These are phyloP conservation scores for Sylvia atricapilla DNA, from an alignment of 2,113 vertebrate genomes.

Conservation along the genomic window DNA sequence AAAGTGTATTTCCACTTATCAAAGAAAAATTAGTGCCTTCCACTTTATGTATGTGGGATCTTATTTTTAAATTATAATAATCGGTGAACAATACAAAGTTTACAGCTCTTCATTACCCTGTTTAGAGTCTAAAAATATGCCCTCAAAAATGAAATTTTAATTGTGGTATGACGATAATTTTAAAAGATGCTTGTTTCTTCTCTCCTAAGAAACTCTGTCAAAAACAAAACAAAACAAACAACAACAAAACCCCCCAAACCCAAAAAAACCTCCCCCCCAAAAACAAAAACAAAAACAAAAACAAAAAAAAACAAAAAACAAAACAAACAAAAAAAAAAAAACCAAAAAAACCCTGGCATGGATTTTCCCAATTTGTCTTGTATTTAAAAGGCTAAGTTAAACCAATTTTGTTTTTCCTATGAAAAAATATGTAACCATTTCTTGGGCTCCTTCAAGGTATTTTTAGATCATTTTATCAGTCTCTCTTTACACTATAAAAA, in stretches of 20 bases:
- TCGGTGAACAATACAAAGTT: neutral
- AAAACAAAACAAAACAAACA: neutral
- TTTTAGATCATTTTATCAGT: neutral
- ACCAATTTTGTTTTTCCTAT: neutral
- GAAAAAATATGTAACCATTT: neutral
- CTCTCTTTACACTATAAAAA: neutral
- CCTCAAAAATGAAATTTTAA: neutral
- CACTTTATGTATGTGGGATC: neutral
- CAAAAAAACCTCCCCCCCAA: too few relatives aligned
- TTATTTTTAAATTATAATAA: neutral
- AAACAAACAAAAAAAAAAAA: too few relatives aligned
- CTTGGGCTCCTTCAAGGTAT: neutral
- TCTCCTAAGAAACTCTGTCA: neutral
- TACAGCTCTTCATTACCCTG: neutral
- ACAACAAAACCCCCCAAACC: too few relatives aligned
- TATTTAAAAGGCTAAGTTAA: neutral
- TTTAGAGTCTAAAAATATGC: neutral
- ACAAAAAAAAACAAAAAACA: neutral
- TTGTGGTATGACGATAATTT: neutral
- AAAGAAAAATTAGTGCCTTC: neutral
- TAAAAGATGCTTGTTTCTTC: neutral
- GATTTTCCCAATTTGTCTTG: neutral
- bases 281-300: neutral
- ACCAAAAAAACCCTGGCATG: rapidly evolving
- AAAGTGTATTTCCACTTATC: neutral